phyloP scores from a whole-genome alignment of 2,113 vertebrate species.

The Solea solea region DNA sequence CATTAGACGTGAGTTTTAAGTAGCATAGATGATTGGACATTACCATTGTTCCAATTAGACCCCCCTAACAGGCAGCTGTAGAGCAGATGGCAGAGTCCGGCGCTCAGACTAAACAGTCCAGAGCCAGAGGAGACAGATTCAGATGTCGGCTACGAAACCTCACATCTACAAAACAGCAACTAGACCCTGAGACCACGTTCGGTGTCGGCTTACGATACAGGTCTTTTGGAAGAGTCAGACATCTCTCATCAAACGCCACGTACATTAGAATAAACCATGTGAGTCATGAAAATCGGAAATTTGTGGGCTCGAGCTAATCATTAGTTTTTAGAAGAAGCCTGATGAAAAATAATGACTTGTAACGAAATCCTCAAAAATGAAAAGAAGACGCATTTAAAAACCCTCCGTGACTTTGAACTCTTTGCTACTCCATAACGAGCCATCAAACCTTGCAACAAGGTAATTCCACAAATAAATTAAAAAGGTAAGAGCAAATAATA shows the following conservation, averaged over 20 bases:
- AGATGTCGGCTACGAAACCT: constrained; percentile 9
- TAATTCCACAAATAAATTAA: no score
- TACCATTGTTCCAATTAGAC: constrained; percentile 58
- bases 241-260: neutral
- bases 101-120: constrained; percentile 72
- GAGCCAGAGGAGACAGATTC: constrained; percentile 45
- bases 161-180: neutral
- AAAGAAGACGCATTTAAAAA: neutral
- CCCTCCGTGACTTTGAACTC: no score
- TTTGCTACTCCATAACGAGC: no score
- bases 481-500: no score
- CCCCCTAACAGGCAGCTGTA: constrained; percentile 59
- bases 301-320: neutral
- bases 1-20: constrained; percentile 49
- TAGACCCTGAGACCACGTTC: neutral
- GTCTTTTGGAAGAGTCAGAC: neutral
- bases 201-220: neutral
- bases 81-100: constrained; percentile 61
- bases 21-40: constrained; percentile 52
- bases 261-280: neutral
- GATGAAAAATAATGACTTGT: neutral
- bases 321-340: neutral
- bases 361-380: neutral
- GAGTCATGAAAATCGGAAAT: neutral
- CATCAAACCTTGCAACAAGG: no score